Evolutionary conservation across 2,797 vertebrate genomes (phyloP), one percentile per base, ranked within the genome.

Genomic region (Dromococcyx pavoninus): DNA sequence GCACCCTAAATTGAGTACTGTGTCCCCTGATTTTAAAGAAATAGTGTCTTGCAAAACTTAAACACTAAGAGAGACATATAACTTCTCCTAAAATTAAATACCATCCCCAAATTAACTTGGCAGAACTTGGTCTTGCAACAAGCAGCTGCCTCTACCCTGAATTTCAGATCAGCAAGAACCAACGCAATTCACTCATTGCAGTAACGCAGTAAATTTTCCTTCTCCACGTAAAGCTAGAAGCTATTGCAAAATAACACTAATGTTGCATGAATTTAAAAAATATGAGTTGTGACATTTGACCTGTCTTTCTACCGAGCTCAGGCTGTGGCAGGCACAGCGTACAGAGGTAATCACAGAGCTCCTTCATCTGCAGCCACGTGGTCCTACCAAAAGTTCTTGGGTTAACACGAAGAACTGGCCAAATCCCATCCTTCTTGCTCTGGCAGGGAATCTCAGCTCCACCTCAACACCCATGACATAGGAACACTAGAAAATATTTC

Each of bases 331-430:
- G 74, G 60, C 78, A 77, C n/a, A 41, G 37, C 11, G 8, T n/a
- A 64, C 30, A 80, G 61, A 72, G 69, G 65, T 58, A 39, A 88
- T 23, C 54, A 32, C 8, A 51, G 37, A 69, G 46, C 13, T 46
- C 41, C 61, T 80, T 56, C 39, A 53, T 57, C 69, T 66, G 46
- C 0, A 0, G 41, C 14, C 2, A 0, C 58, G 6, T 5, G 32
- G 25, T 71, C 61, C 54, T 71, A 33, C 21, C 24, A 41, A 41
- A 88, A 91, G 19, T 25, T 78, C 35, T 83, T 74, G 48, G 5
- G 16, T 0, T 58, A 66, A 76, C 43, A 23, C 24, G 79, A 39
- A 69, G 50, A 74, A 33, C 7, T 1, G 1, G 25, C 17, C 46
- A 84, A 78, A 60, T 56, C 46, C 39, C 35, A 11, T 50, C 60